Conservation (phyloP, 2,113 vertebrate genomes). For the Nannobrachium achirus region DNA sequence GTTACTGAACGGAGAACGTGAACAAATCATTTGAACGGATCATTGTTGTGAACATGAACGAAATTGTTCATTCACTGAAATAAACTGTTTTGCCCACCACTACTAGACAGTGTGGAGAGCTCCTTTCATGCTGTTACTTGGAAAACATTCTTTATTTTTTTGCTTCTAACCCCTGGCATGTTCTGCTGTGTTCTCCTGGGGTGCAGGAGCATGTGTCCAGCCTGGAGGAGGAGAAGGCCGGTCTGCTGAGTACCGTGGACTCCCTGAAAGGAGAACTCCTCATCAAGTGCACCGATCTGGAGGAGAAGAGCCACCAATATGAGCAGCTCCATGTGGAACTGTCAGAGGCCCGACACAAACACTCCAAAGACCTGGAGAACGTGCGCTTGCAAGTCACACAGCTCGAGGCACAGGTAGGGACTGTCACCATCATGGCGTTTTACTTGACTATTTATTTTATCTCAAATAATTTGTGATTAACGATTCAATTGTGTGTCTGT, state of each 20-base stretch:
- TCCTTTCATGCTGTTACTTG: no score
- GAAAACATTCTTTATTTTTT: no score
- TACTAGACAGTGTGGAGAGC: no score
- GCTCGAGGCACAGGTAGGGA: slow-evolving; percentile 73
- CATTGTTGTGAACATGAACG: no score
- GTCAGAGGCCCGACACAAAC: slow-evolving; percentile 78
- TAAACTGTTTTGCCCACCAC: no score
- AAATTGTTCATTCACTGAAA: no score
- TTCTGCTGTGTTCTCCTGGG: background rate
- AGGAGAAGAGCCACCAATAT: slow-evolving; percentile 77
- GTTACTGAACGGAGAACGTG: no score
- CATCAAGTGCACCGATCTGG: slow-evolving; percentile 78
- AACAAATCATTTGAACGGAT: no score
- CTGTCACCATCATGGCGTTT: no score
- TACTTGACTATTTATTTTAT: no score
- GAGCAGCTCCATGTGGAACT: slow-evolving; percentile 75
- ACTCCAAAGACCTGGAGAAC: slow-evolving; percentile 85
- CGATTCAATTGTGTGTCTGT: no score
- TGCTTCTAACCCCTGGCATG: background rate
- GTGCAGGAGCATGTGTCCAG: slow-evolving; percentile 71
- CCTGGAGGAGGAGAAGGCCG: slow-evolving; percentile 77
- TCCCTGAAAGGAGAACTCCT: slow-evolving; percentile 80
- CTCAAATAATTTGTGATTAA: no score
- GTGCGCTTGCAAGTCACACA: slow-evolving; percentile 77
- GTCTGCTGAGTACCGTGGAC: slow-evolving; percentile 75